Percentiles rank a stretch among this genome's conserved stretches.
These are phyloP conservation scores for Glossosoma conforme DNA, from an alignment of 1,140 invertebrate species.

Conservation along the genomic window DNA sequence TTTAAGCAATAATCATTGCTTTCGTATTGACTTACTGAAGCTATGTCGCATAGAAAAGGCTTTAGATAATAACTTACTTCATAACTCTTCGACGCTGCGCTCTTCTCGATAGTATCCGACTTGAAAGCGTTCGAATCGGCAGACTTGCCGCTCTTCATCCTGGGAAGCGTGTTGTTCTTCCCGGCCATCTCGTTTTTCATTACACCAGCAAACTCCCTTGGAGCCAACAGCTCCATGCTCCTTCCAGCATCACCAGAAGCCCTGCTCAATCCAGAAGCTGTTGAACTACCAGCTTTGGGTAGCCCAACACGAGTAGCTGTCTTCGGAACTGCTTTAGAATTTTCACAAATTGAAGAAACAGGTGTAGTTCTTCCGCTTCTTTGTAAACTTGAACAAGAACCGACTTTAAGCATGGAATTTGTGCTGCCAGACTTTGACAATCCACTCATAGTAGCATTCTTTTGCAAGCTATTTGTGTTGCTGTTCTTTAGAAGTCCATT, in stretches of 20 bases:
- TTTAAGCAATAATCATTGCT: no score
- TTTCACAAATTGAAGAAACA: constrained; percentile 16
- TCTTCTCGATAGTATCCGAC: constrained; percentile 28
- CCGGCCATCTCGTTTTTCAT: no score
- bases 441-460: constrained; percentile 7
- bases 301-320: constrained; percentile 9
- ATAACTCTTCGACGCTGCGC: constrained; percentile 14
- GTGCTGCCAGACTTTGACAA: constrained; percentile 7
- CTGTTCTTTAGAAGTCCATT: constrained; percentile 13
- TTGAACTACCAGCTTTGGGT: constrained; percentile 7
- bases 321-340: constrained; percentile 20
- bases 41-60: no score
- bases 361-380: constrained; percentile 27
- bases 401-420: constrained; percentile 18
- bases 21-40: no score
- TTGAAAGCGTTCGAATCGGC: constrained; percentile 33
- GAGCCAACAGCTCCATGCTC: constrained; percentile 41
- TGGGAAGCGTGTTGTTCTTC: constrained; percentile 45
- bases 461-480: constrained; percentile 22
- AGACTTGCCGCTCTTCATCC: constrained; percentile 38
- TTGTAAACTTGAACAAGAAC: constrained; percentile 26
- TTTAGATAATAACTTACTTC: no score
- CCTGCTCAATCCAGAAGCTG: no score
- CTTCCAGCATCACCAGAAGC: constrained; percentile 36
- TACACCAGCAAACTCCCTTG: constrained; percentile 44